phyloP scores from a whole-genome alignment of 2,888 invertebrate species.

The Cantharis rufa region DNA sequence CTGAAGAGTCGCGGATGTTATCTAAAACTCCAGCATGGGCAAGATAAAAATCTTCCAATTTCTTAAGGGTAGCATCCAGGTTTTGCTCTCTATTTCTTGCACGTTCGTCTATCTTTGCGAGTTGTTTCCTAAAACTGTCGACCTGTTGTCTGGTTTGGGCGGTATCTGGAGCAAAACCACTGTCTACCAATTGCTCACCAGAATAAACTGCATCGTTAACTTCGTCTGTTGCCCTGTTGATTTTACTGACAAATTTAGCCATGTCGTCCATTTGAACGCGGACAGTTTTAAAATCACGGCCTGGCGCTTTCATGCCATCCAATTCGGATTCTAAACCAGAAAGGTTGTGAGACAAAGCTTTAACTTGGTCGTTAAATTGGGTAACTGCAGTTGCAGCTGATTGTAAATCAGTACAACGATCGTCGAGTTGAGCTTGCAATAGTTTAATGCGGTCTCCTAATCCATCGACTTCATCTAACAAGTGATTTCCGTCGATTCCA shows the following conservation, averaged over 20 bases:
- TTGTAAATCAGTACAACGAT: slow-evolving; percentile 78
- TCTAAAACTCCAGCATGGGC: slow-evolving; percentile 74
- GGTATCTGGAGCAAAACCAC: slow-evolving; percentile 83
- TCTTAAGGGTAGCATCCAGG: slow-evolving; percentile 74
- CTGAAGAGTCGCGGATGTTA: slow-evolving; percentile 76
- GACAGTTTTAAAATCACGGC: slow-evolving; percentile 84
- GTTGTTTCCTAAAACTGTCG: slow-evolving; percentile 76
- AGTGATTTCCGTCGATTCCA: slow-evolving; percentile 75
- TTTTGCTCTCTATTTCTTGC: slow-evolving; percentile 79
- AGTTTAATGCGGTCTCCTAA: slow-evolving; percentile 78
- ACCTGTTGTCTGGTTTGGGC: slow-evolving; percentile 82
- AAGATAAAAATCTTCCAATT: slow-evolving; percentile 84
- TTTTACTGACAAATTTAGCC: slow-evolving; percentile 65
- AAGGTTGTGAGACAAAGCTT: slow-evolving; percentile 75
- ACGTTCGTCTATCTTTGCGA: slow-evolving; percentile 77
- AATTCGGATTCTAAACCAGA: slow-evolving; percentile 81
- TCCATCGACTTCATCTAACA: slow-evolving; percentile 77
- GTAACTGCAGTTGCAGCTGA: slow-evolving; percentile 85
- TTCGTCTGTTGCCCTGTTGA: slow-evolving; percentile 69
- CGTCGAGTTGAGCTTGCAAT: slow-evolving; percentile 75
- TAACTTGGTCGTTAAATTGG: slow-evolving; percentile 87
- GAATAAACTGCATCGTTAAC: slow-evolving; percentile 71
- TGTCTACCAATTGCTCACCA: slow-evolving; percentile 79
- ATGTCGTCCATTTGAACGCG: slow-evolving; percentile 83
- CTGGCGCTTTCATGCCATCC: slow-evolving; percentile 83